phyloP scores from a whole-genome alignment of 1,140 invertebrate species.

The Papilio aristodemus region DNA sequence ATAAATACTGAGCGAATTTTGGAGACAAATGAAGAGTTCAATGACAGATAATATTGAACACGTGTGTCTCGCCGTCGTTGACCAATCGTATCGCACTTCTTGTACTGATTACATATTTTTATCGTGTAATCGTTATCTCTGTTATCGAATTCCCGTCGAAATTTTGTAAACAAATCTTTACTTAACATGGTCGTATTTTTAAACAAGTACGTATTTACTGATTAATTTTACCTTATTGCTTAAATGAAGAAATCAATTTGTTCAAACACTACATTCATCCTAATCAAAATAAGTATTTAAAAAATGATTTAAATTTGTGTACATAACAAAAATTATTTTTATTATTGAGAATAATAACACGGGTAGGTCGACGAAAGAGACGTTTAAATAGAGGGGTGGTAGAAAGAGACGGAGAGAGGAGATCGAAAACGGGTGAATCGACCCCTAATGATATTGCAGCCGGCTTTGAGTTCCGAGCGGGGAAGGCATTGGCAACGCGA shows the following conservation, averaged over 20 bases:
- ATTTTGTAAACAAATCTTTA: slow-evolving; percentile 19
- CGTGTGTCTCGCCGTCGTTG: background rate
- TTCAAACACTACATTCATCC: too few species aligned
- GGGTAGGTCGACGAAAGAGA: slow-evolving; percentile 48
- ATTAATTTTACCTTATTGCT: background rate
- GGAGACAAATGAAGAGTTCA: background rate
- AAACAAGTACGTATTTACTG: background rate
- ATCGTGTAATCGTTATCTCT: slow-evolving; percentile 6
- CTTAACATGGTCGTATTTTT: slow-evolving; percentile 35
- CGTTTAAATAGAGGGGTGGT: slow-evolving; percentile 56
- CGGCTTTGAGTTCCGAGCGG: slow-evolving; percentile 53
- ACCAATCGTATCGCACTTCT: slow-evolving; percentile 7
- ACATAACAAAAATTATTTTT: background rate
- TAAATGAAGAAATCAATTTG: background rate
- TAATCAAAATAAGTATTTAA: too few species aligned
- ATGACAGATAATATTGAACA: slow-evolving; percentile 11
- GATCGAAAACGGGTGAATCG: slow-evolving; percentile 70
- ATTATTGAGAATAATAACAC: slow-evolving; percentile 27
- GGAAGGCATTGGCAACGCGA: slow-evolving; percentile 31
- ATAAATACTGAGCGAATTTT: background rate
- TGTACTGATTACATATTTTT: background rate
- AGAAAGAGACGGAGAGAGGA: slow-evolving; percentile 61
- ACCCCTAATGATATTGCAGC: slow-evolving; percentile 70
- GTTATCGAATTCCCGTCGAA: slow-evolving; percentile 10
- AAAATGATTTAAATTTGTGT: background rate